Base-by-base conservation (phyloP, 1,140 invertebrate genomes). In the Penaeus vannamei region DNA sequence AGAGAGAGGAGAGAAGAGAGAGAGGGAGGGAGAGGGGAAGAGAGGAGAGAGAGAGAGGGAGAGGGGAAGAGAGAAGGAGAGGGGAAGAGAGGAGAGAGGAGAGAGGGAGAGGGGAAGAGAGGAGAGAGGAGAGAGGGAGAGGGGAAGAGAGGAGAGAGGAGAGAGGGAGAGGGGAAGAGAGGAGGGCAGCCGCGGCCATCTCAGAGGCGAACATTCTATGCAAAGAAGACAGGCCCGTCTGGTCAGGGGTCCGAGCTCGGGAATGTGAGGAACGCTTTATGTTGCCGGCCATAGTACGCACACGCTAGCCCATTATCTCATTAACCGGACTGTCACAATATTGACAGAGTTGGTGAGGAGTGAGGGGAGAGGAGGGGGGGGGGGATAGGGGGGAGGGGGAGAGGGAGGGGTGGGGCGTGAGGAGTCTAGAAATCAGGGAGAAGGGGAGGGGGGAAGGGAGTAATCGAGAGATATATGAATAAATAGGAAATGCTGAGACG, bases 241-340 rank as follows among this genome's bases (percentile, higher is more conserved):
- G 19, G 53, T 3, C 59, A n/a, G 53, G 29, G 53, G 64, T 61
- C 23, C 59, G 19, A 46, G 53, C 32, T 23, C 46, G 84, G 82
- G 82, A 53, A 84, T 61, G 59, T 29, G n/a, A 32, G 85, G 85
- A 79, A 86, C 76, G 85, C 85, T 86, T 86, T 79, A 60, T 12
- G 53, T 29, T 23, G 59, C 85, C 85, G 72, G 36, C 84, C 72
- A 4, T 23, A 61, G 42, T 76, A 61, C 26, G 17, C 72, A 46
- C 53, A 60, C 29, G 76, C 59, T 32, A 12, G 36, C 5, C 19
- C 29, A 61, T 86, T 86, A 61, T 86, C 85, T 79, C 85, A 62
- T 86, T 79, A 86, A 79, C 60, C 85, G 72, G 46, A 26, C 85
- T 86, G 85, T 86, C 85, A 86, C 60, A 86, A 86, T 79, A 86